Percentiles rank a stretch among this genome's conserved stretches.
Conservation (phyloP, 2,888 invertebrate genomes). For the Brassicogethes aeneus region DNA sequence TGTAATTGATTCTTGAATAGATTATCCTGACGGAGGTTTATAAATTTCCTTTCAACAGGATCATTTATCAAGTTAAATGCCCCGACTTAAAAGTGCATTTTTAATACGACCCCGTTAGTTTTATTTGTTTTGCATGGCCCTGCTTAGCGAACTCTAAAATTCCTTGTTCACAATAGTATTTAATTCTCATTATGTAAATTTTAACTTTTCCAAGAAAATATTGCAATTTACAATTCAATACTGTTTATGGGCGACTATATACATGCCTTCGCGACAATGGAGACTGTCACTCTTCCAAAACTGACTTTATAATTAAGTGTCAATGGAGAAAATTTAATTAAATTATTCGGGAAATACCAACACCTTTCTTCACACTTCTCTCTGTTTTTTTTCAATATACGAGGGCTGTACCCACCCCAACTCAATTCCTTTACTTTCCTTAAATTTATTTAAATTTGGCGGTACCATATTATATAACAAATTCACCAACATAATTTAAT, state of each 20-base stretch:
- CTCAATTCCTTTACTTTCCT: too few relatives aligned
- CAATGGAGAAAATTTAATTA: not conserved
- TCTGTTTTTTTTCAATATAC: too few relatives aligned
- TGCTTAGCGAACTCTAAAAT: not conserved
- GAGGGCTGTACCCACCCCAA: too few relatives aligned
- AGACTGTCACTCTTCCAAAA: not conserved
- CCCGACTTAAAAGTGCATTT: conserved; percentile 16
- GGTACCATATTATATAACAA: too few relatives aligned
- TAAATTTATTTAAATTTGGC: too few relatives aligned
- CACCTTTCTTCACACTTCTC: too few relatives aligned
- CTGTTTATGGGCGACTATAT: not conserved
- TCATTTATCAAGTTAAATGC: conserved; percentile 26
- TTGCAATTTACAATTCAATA: not conserved
- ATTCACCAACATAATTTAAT: too few relatives aligned
- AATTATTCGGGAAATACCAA: too few relatives aligned
- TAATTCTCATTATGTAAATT: conserved; percentile 17
- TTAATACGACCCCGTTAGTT: conserved; percentile 14
- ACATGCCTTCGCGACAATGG: not conserved
- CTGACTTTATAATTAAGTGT: not conserved
- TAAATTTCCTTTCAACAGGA: conserved; percentile 26
- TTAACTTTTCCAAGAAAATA: conserved; percentile 14
- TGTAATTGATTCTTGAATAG: conserved; percentile 30
- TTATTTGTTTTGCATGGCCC: conserved; percentile 16
- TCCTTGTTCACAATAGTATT: conserved; percentile 5
- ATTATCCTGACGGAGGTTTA: conserved; percentile 31